Percentiles rank a stretch among this genome's conserved stretches.
Evolutionary conservation across 2,797 vertebrate genomes (phyloP).

Genomic region (Rhynchonycteris naso): DNA sequence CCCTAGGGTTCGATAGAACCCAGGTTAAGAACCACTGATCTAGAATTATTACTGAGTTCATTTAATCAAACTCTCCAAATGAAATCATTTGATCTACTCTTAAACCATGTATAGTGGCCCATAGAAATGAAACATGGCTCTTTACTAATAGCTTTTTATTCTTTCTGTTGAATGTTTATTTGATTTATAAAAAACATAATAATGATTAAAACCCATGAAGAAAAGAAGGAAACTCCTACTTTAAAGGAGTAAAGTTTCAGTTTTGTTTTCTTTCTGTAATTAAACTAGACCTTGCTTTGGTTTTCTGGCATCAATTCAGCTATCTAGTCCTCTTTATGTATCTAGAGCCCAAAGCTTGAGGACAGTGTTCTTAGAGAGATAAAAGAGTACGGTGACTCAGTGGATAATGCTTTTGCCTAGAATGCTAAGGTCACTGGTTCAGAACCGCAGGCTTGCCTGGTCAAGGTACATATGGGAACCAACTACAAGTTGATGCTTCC

Average conservation of each 20-base stretch:
- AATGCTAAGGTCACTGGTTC: too few species aligned
- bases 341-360: not conserved
- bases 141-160: not conserved
- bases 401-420: too few species aligned
- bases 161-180: not conserved
- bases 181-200: constrained; percentile 28
- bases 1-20: too few species aligned
- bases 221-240: not conserved
- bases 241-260: not conserved
- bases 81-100: not conserved
- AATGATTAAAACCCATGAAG: not conserved
- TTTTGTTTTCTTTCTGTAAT: not conserved
- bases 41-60: not conserved
- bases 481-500: not conserved
- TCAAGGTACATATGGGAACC: too few species aligned
- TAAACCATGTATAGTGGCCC: not conserved
- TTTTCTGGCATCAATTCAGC: not conserved
- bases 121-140: constrained; percentile 24
- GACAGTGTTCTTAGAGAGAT: not conserved
- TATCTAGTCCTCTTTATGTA: not conserved
- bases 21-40: too few species aligned
- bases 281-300: constrained; percentile 22
- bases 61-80: not conserved
- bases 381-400: not conserved
- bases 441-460: too few species aligned